These are phyloP conservation scores for Euschistus heros DNA, from an alignment of 1,140 invertebrate species.

Conservation along the genomic window DNA sequence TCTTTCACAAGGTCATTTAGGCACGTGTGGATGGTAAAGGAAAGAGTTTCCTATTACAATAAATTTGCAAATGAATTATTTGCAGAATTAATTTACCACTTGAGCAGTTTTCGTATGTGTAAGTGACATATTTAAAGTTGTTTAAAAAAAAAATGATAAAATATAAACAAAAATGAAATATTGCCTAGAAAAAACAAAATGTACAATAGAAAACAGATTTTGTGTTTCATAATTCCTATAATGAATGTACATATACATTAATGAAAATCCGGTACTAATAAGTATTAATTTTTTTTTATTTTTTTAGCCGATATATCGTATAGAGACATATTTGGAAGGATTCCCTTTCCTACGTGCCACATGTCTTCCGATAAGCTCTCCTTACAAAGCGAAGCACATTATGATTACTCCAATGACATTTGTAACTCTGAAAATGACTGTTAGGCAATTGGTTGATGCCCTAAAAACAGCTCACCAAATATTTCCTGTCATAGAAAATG, in stretches of 20 bases:
- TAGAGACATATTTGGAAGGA: neutral
- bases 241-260: no score
- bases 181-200: neutral
- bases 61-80: no score
- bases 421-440: neutral
- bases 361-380: neutral
- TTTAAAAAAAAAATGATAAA: neutral
- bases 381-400: neutral
- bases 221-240: neutral
- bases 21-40: no score
- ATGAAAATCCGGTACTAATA: no score
- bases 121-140: neutral
- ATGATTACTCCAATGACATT: neutral
- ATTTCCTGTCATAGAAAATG: neutral
- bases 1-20: no score
- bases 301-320: slow-evolving; percentile 2
- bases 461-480: neutral
- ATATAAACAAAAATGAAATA: neutral
- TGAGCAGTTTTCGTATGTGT: no score
- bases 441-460: neutral
- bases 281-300: no score
- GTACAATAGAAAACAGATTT: neutral
- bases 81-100: no score
- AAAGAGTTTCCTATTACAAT: no score
- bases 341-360: neutral